phyloP scores from a whole-genome alignment of 2,113 vertebrate species.

The zebrafish (Danio rerio) region GRCz12tu NC_133198.1:24545001-24545500 shows the following conservation, averaged over 20 bases:
- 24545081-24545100: too few relatives aligned
- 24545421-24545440: slow-evolving; percentile 1
- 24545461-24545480: slow-evolving; percentile 39
- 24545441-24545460: slow-evolving; percentile 33
- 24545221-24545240: too few relatives aligned
- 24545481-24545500: slow-evolving; percentile 25
- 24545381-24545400: slow-evolving; percentile 11
- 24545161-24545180: too few relatives aligned
- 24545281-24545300: not conserved
- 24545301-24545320: not conserved
- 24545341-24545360: slow-evolving; percentile 15
- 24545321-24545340: not conserved
- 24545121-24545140: too few relatives aligned
- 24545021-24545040: too few relatives aligned
- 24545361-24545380: not conserved
- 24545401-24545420: slow-evolving; percentile 29
- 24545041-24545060: too few relatives aligned
- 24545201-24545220: too few relatives aligned
- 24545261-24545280: not conserved
- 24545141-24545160: too few relatives aligned
- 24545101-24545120: too few relatives aligned
- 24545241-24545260: not conserved
- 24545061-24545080: too few relatives aligned
- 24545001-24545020: too few relatives aligned
- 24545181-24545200: too few relatives aligned